Conservation (phyloP, 2,888 invertebrate genomes). For the Clivina fossor region DNA sequence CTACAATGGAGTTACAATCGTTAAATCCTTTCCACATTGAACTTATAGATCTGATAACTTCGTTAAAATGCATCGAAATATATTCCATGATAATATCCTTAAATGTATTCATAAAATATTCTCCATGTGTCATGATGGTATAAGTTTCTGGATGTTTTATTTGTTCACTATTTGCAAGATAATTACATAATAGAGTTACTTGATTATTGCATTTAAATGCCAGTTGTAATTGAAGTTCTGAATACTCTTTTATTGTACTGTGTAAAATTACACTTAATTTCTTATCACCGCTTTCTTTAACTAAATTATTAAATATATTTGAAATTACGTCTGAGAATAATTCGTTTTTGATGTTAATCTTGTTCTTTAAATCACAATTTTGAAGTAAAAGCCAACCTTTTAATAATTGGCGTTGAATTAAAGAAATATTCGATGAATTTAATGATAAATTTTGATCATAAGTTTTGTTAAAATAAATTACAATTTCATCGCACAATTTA, state of each 20-base stretch:
- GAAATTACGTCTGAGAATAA: constrained; percentile 18
- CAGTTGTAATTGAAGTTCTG: constrained; percentile 41
- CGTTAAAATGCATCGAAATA: constrained; percentile 42
- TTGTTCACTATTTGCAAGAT: constrained; percentile 39
- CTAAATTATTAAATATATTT: constrained; percentile 29
- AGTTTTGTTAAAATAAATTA: constrained; percentile 35
- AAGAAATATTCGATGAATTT: constrained; percentile 39
- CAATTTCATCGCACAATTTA: constrained; percentile 33
- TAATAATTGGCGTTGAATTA: constrained; percentile 44
- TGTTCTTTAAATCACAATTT: constrained; percentile 31
- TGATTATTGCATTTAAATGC: constrained; percentile 39
- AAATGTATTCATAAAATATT: constrained; percentile 46
- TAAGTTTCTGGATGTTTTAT: constrained; percentile 42
- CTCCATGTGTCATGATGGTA: constrained; percentile 42
- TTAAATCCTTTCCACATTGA: constrained; percentile 6
- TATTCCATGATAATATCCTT: constrained; percentile 42
- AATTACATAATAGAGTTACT: constrained; percentile 39
- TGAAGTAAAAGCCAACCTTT: constrained; percentile 44
- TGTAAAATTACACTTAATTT: constrained; percentile 30
- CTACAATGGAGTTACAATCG: not conserved
- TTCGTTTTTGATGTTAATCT: not conserved
- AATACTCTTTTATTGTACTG: constrained; percentile 37
- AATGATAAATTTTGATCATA: constrained; percentile 40
- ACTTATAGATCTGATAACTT: constrained; percentile 38
- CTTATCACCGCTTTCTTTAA: constrained; percentile 26